Evolutionary conservation across 2,797 vertebrate species (phyloP).

Genomic region (Enteromius fasciolatus): DNA sequence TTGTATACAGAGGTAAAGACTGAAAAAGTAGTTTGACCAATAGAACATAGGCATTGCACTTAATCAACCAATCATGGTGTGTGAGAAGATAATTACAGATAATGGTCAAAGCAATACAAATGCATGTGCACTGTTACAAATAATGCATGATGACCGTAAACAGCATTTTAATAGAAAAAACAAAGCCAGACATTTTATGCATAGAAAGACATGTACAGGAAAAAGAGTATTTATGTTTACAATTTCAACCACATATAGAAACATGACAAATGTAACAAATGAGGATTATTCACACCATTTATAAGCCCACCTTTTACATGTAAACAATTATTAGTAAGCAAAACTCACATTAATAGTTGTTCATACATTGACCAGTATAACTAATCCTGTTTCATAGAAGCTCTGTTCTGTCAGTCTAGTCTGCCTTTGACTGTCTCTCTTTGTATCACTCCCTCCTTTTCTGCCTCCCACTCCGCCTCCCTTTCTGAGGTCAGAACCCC

Average conservation of each 20-base stretch:
- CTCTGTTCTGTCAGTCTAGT: slow-evolving; percentile 50
- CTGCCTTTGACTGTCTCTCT: slow-evolving; percentile 42
- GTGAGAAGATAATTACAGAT: not conserved
- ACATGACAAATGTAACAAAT: not conserved
- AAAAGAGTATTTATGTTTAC: not conserved
- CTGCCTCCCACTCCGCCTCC: slow-evolving; percentile 44
- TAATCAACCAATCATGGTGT: not conserved
- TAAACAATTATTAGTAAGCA: not conserved
- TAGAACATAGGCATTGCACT: not conserved
- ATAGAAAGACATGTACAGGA: not conserved
- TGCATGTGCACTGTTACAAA: not conserved
- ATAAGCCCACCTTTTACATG: not conserved
- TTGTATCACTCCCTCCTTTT: slow-evolving; percentile 47
- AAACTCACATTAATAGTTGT: not conserved
- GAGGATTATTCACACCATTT: not conserved
- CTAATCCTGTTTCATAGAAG: slow-evolving; percentile 8
- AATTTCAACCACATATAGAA: not conserved
- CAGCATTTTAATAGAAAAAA: not conserved
- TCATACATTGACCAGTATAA: not conserved
- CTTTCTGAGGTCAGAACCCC: slow-evolving; percentile 65
- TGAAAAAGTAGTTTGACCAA: not conserved
- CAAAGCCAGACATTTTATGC: not conserved
- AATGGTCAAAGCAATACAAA: not conserved
- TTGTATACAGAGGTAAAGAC: not conserved
- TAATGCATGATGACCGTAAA: not conserved